A percentile compares a stretch with the other conserved stretches of the same genome.
phyloP scores from a whole-genome alignment of 2,113 vertebrate genomes.

The Helogale parvula region DNA sequence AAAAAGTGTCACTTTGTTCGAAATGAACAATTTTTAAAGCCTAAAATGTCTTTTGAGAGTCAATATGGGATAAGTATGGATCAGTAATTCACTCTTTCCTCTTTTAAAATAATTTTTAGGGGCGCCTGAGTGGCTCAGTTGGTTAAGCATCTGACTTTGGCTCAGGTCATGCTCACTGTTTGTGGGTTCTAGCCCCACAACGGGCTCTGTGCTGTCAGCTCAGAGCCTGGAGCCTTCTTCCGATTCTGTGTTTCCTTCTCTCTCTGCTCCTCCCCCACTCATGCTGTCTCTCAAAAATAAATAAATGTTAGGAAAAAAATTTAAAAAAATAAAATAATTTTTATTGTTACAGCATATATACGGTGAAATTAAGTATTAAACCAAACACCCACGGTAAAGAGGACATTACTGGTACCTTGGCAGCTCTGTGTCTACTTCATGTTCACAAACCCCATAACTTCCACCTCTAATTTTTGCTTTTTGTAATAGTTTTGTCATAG shows the following conservation, averaged over 20 bases:
- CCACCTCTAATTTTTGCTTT: not conserved
- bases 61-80: not conserved
- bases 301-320: too few species aligned
- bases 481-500: not conserved
- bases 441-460: not conserved
- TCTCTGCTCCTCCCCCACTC: too few species aligned
- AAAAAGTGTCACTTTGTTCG: not conserved
- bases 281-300: too few species aligned
- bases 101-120: conserved; percentile 17
- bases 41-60: not conserved
- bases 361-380: not conserved
- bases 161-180: too few species aligned
- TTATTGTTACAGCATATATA: not conserved
- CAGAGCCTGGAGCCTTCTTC: too few species aligned
- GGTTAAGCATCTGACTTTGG: too few species aligned
- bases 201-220: too few species aligned
- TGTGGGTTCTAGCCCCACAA: too few species aligned
- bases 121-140: too few species aligned
- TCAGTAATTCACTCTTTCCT: not conserved
- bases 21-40: not conserved
- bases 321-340: not conserved
- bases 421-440: not conserved
- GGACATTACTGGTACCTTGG: not conserved
- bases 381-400: not conserved
- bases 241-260: too few species aligned